Evolutionary conservation across 2,888 invertebrate genomes (phyloP).

Genomic region (Xylota segnis): DNA sequence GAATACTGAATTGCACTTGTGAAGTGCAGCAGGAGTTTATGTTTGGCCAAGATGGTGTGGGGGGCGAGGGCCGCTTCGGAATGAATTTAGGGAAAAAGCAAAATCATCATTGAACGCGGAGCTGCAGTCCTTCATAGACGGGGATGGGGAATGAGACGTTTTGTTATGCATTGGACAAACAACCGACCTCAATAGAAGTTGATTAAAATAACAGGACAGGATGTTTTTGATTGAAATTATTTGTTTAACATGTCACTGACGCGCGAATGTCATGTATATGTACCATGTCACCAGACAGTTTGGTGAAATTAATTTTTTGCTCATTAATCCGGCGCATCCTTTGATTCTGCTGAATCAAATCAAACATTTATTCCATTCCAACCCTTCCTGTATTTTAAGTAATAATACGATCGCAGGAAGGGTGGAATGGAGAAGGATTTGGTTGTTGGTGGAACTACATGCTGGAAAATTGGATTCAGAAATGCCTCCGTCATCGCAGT

Average conservation of each 20-base stretch:
- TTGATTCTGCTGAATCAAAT: not conserved
- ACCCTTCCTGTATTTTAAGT: too few species aligned
- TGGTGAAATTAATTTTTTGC: too few species aligned
- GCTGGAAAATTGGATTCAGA: too few species aligned
- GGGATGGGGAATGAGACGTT: not conserved
- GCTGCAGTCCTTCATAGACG: too few species aligned
- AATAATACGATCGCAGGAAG: too few species aligned
- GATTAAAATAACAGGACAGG: not conserved
- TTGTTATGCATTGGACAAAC: not conserved
- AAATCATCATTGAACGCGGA: not conserved
- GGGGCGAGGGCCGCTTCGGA: not conserved
- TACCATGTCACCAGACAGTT: too few species aligned
- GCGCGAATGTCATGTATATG: not conserved
- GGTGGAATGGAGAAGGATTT: too few species aligned
- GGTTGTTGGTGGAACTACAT: too few species aligned
- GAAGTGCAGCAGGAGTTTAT: constrained; percentile 47
- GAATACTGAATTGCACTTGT: constrained; percentile 61
- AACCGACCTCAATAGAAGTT: not conserved
- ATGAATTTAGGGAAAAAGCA: not conserved
- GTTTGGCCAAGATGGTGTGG: constrained; percentile 28
- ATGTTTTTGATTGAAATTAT: not conserved
- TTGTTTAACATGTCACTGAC: not conserved
- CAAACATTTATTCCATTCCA: not conserved
- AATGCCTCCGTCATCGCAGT: too few species aligned
- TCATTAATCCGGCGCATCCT: too few species aligned